Conservation (phyloP, 2,113 vertebrate genomes). For the Mustelus asterias region DNA sequence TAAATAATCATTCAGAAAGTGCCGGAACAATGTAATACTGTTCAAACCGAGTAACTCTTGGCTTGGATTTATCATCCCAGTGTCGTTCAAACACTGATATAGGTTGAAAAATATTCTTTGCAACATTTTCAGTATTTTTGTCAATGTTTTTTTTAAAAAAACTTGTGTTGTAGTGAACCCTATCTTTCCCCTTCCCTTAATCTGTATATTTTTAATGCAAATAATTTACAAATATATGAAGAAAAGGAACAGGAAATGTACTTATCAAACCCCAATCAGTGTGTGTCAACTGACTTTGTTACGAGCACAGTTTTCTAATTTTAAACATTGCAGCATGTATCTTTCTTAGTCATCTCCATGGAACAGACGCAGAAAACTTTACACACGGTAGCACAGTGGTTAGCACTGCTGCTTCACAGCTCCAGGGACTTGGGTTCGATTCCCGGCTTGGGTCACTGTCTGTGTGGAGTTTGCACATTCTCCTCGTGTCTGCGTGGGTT, state of each 20-base stretch:
- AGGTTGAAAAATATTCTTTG: neutral
- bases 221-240: conserved; percentile 17
- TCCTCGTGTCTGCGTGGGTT: too few relatives aligned
- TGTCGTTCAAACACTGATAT: neutral
- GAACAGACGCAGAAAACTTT: neutral
- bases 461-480: too few relatives aligned
- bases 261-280: neutral
- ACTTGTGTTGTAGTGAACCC: neutral
- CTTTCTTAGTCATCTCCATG: neutral
- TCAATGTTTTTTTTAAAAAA: neutral
- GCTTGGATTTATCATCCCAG: neutral
- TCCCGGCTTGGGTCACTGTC: too few relatives aligned
- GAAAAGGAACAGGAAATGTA: neutral
- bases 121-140: neutral
- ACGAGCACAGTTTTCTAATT: conserved; percentile 17
- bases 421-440: too few relatives aligned
- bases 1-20: neutral
- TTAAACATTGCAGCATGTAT: conserved; percentile 3
- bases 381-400: too few relatives aligned
- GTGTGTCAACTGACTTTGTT: neutral
- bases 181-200: neutral
- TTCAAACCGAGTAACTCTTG: neutral
- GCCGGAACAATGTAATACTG: neutral
- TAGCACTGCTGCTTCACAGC: too few relatives aligned
- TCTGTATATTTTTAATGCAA: conserved; percentile 26